phyloP scores from a whole-genome alignment of 2,113 vertebrate species.

The Nothocercus julius region DNA sequence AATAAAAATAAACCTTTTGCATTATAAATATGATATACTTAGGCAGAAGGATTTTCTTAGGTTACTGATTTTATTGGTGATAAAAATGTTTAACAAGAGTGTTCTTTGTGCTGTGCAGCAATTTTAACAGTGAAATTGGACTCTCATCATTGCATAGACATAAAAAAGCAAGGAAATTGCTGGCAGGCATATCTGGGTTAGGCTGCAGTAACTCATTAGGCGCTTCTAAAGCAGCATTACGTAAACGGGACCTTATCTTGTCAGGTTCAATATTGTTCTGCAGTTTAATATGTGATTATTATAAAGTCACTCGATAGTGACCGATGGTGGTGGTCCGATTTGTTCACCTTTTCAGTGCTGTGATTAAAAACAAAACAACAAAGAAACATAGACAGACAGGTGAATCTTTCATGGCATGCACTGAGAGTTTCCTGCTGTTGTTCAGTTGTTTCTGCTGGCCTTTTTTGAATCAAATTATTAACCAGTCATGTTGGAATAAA shows the following conservation, averaged over 20 bases:
- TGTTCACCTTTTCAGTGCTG: neutral
- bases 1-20: neutral
- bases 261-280: constrained; percentile 51
- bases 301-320: neutral
- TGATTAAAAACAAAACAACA: neutral
- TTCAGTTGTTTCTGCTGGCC: neutral
- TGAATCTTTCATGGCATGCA: neutral
- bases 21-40: neutral
- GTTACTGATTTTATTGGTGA: neutral
- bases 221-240: constrained; percentile 54
- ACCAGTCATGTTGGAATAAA: neutral
- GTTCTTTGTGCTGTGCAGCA: neutral
- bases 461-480: neutral
- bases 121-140: constrained; percentile 17
- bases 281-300: neutral
- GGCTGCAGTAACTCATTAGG: constrained; percentile 40
- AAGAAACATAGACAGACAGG: neutral
- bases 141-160: neutral
- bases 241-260: constrained; percentile 31
- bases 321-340: neutral
- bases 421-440: neutral
- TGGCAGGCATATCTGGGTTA: constrained; percentile 53
- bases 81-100: neutral
- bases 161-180: neutral
- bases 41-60: neutral